Conservation (phyloP, 2,888 invertebrate genomes). For the Drosophila eohydei region DNA sequence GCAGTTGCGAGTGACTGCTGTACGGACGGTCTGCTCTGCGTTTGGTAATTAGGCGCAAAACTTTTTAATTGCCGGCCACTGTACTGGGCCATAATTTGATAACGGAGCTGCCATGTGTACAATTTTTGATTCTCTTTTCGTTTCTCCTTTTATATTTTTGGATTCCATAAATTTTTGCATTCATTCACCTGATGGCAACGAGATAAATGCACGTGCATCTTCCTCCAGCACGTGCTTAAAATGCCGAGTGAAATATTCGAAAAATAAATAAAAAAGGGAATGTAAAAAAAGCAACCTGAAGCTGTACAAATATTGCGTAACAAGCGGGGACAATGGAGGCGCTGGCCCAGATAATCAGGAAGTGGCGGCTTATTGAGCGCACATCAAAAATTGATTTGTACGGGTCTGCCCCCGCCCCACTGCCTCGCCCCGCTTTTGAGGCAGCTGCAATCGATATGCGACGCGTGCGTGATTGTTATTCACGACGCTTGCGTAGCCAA, state of each 20-base stretch:
- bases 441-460: constrained; percentile 61
- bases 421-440: not conserved
- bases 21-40: constrained; percentile 8
- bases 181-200: constrained; percentile 60
- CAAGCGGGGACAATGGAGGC: constrained; percentile 50
- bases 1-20: constrained; percentile 21
- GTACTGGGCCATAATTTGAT: constrained; percentile 47
- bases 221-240: constrained; percentile 52
- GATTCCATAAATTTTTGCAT: constrained; percentile 64
- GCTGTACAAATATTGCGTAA: constrained; percentile 51
- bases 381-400: constrained; percentile 80
- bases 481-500: constrained; percentile 44
- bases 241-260: constrained; percentile 47
- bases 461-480: constrained; percentile 50
- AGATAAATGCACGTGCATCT: constrained; percentile 59
- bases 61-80: constrained; percentile 53
- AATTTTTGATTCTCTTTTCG: not conserved
- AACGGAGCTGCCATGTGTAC: constrained; percentile 20
- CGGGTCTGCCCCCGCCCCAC: not conserved
- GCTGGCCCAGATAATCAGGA: constrained; percentile 74
- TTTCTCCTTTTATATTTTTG: not conserved
- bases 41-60: constrained; percentile 50
- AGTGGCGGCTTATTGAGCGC: constrained; percentile 77
- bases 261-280: constrained; percentile 35
- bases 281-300: constrained; percentile 1